Base-by-base conservation (phyloP, 2,888 invertebrate species). In the Cosmopolites sordidus region DNA sequence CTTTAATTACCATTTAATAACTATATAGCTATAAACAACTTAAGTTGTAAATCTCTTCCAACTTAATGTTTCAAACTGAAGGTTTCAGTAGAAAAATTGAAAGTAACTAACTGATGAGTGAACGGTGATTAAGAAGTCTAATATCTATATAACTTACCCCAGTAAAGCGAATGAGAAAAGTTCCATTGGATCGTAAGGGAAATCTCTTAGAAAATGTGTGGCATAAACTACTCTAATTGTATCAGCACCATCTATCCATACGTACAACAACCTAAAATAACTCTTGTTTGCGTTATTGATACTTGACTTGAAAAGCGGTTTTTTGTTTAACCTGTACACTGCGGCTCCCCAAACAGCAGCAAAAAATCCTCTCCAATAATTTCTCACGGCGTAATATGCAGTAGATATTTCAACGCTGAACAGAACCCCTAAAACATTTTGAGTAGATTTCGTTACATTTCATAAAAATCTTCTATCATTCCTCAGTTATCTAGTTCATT, bases 331-430 rank as follows among this genome's bases (percentile, higher is more conserved):
- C 0, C 96, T 80, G 73, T 97, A 97, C 66, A 94, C 89, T 30
- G 94, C 90, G 12, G 97, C 96, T 51, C 95, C 94, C 76, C 95
- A 95, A 30, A 96, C 95, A 0, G 97, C 95, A 0, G 95, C 90
- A 72, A 96, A 97, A 75, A 98, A 98, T 0, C 96, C 97, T 38
- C 97, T 79, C 96, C 96, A 98, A 70, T 98, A 98, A 71, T 96
- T 97, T 51, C 96, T 79, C 0, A 97, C 95, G 1, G 96, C 96
- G 75, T 96, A 98, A 73, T 96, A 97, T 2, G 95, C 95, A 0
- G 96, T 93, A 16, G 97, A 97, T 74, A 97, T 96, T 80, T 98
- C 97, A 64, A 98, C 95, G 64, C 96, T 96, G 77, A 98, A 97
- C 48, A 98, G 78, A 0, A 98, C 97, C 65, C 96, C 91, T 88